These are phyloP conservation scores for Anarhynchus alexandrinus DNA, from an alignment of 2,113 vertebrate species.

Conservation along the genomic window DNA sequence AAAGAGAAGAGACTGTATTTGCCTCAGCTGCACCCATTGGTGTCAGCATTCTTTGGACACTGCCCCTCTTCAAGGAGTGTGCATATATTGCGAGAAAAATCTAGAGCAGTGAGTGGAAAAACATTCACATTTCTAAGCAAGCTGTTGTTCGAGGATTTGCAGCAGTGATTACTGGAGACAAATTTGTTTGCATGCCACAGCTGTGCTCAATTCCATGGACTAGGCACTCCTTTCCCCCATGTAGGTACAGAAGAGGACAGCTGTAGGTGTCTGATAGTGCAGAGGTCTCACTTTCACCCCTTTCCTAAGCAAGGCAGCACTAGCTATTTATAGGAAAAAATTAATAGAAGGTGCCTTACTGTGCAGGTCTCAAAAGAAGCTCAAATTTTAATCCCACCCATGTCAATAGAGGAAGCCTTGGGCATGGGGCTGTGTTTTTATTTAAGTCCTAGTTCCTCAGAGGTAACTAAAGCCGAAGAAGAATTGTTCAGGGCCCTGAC, in stretches of 20 bases:
- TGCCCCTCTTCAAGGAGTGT: neutral
- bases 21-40: neutral
- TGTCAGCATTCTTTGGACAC: neutral
- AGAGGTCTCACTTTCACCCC: neutral
- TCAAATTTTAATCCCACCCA: slow-evolving; percentile 19
- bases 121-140: neutral
- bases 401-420: slow-evolving; percentile 18
- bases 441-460: neutral
- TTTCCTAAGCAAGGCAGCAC: neutral
- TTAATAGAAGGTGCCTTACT: neutral
- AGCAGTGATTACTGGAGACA: neutral
- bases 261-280: neutral
- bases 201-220: neutral
- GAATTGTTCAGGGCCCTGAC: slow-evolving; percentile 22
- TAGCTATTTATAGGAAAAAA: neutral
- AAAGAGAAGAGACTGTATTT: neutral
- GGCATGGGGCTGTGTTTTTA: neutral
- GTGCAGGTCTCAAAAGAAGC: neutral
- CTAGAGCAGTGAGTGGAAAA: neutral
- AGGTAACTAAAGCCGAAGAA: neutral
- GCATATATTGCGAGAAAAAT: neutral
- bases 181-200: neutral
- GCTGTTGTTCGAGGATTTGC: neutral
- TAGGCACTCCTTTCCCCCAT: neutral
- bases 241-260: neutral